Evolutionary conservation across 2,797 vertebrate species (phyloP), one percentile per base, ranked within the genome.

Genomic region (Xenopus petersii): DNA sequence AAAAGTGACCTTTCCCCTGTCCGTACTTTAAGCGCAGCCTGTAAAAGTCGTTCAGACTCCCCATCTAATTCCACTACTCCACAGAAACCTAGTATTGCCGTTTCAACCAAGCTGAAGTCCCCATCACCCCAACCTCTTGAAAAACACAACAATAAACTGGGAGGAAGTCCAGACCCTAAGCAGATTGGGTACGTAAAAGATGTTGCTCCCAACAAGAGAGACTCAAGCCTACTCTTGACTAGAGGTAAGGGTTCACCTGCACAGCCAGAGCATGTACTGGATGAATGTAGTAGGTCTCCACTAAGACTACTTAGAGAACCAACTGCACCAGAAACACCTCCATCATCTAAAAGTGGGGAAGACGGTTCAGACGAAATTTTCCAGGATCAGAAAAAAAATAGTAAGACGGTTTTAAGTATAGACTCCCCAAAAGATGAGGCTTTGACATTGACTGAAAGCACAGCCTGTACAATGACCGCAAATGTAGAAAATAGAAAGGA

Each of bases 181-280:
- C 36, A 58, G 13, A 15, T n/a, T 15, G 13, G 12, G 4, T 6
- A 11, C 6, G 0, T 1, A 51, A 46, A 42, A 4, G 42, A 16
- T 11, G 36, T 64, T 64, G 49, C 83, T 67, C 70, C 80, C 12
- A 80, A 77, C 30, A 84, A 83, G 75, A 87, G 80, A 81, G 86
- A 81, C 16, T 17, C 26, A 30, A 30, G 26, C 26, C 26, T 30
- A 30, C 26, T 30, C 26, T 30, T 30, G 26, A 2, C 26, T 30
- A 30, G 26, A 7, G 71, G 9, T 10, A 48, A 10, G 13, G 56
- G 69, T 71, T 33, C 42, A 60, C 47, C 65, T 51, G 46, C 24
- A 10, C 51, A 13, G 70, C 33, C 47, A 21, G 64, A 42, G 17
- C 56, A 49, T 9, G 64, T 67, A 24, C 42, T 66, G 7, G 26